phyloP scores from a whole-genome alignment of 2,113 vertebrate genomes.

The Cyphomyrus plagiostoma region DNA sequence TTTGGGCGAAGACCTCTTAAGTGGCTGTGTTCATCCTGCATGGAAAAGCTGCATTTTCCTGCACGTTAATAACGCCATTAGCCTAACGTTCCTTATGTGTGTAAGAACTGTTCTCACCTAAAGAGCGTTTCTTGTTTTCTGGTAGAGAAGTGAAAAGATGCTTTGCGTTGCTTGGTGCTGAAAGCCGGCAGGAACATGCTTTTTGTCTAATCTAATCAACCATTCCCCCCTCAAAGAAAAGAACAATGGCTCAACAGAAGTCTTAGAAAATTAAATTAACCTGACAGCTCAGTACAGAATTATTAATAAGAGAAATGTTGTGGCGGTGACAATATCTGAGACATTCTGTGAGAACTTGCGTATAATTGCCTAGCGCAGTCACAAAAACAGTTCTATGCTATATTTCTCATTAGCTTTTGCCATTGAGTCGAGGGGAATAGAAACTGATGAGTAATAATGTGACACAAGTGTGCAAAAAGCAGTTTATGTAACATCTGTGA shows the following conservation, averaged over 20 bases:
- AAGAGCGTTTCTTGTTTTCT: neutral
- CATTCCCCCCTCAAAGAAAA: neutral
- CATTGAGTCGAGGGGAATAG: neutral
- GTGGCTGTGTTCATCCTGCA: neutral
- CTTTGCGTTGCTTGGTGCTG: neutral
- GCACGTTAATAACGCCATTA: neutral
- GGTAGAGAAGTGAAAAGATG: neutral
- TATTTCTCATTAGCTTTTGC: neutral
- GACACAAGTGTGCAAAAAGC: neutral
- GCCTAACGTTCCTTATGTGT: neutral
- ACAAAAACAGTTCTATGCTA: neutral
- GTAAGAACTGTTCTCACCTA: neutral
- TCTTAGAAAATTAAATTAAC: slow-evolving; percentile 16
- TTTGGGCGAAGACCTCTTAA: neutral
- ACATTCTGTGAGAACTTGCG: neutral
- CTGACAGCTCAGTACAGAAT: neutral
- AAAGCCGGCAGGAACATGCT: neutral
- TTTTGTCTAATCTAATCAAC: slow-evolving; percentile 11
- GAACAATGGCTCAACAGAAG: neutral
- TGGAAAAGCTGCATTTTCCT: neutral
- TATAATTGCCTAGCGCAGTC: neutral
- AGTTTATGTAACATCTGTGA: slow-evolving; percentile 6
- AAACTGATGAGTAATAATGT: slow-evolving; percentile 10
- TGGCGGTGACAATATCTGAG: neutral
- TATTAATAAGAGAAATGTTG: slow-evolving; percentile 6